phyloP scores from a whole-genome alignment of 1,140 invertebrate species.

The Cyrtorhinus lividipennis region DNA sequence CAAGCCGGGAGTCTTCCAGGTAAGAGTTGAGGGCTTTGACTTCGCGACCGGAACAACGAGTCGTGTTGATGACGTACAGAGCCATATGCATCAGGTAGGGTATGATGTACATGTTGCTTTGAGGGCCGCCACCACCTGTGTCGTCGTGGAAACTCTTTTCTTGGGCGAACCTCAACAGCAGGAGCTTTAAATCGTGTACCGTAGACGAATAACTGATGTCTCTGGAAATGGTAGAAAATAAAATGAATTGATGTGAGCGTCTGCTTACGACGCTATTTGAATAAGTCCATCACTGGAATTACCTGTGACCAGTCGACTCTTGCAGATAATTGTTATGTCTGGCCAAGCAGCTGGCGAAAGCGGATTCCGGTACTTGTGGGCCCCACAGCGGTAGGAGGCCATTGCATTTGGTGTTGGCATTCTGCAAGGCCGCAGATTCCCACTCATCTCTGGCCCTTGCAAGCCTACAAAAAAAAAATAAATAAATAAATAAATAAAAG shows the following conservation, averaged over 20 bases:
- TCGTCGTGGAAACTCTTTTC: conserved; percentile 95
- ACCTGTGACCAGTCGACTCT: conserved; percentile 62
- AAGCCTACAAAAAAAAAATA: conserved; percentile 32
- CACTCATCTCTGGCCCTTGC: conserved; percentile 78
- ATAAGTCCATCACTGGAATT: not conserved
- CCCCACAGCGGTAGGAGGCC: conserved; percentile 92
- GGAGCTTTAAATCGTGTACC: conserved; percentile 84
- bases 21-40: conserved; percentile 54
- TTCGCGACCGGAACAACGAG: conserved; percentile 55
- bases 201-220: conserved; percentile 79
- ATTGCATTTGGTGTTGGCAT: conserved; percentile 95
- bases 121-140: conserved; percentile 87
- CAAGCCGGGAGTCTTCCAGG: conserved; percentile 54
- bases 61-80: conserved; percentile 86
- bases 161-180: conserved; percentile 77
- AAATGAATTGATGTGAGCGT: not conserved
- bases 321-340: conserved; percentile 75
- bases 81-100: conserved; percentile 91
- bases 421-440: conserved; percentile 94
- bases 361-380: conserved; percentile 84
- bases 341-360: conserved; percentile 85
- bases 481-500: not conserved
- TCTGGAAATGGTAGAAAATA: conserved; percentile 36
- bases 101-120: conserved; percentile 93
- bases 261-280: not conserved